phyloP scores from a whole-genome alignment of 2,797 vertebrate species.

The Diceros bicornis region DNA sequence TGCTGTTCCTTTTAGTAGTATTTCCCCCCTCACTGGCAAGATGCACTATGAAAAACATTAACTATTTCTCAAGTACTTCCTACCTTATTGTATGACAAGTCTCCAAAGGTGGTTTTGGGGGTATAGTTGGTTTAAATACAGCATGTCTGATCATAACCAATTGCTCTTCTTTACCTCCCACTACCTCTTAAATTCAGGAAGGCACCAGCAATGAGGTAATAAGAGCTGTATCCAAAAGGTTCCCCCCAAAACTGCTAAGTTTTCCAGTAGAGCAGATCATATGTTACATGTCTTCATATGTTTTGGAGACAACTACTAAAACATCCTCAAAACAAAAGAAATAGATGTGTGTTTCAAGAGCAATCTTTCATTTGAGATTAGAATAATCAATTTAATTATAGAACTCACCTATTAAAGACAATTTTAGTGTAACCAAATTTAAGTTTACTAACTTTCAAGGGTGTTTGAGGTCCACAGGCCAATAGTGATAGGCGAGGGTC shows the following conservation, averaged over 20 bases:
- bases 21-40: not conserved
- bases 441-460: not conserved
- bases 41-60: constrained; percentile 38
- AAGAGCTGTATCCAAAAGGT: not conserved
- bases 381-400: constrained; percentile 15
- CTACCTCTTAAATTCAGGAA: not conserved
- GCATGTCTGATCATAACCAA: not conserved
- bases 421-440: not conserved
- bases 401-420: not conserved
- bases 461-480: not conserved
- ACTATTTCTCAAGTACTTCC: not conserved
- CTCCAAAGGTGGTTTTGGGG: not conserved
- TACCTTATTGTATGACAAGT: not conserved
- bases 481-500: not conserved
- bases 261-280: not conserved
- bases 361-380: not conserved
- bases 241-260: not conserved
- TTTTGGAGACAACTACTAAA: not conserved
- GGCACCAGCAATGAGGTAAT: not conserved
- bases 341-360: not conserved
- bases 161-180: not conserved
- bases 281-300: not conserved
- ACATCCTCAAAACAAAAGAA: not conserved
- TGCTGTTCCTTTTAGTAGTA: not conserved
- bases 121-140: constrained; percentile 38